These are phyloP conservation scores for Drosophila ananassae DNA, from an alignment of 1,140 invertebrate genomes.

Conservation along the genomic window DNA sequence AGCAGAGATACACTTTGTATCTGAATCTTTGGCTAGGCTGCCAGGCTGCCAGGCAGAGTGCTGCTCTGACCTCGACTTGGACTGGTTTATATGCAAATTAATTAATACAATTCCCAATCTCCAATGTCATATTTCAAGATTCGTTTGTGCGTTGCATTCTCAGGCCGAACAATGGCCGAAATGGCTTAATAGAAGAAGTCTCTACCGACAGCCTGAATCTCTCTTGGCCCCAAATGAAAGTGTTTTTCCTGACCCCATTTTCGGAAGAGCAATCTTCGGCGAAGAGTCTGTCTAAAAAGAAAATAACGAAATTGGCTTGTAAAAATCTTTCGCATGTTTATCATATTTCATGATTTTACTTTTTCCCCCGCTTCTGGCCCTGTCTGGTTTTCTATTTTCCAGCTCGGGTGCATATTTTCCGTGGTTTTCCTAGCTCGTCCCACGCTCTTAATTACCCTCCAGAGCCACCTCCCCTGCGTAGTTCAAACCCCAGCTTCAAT, in stretches of 20 bases:
- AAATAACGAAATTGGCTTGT: slow-evolving; percentile 38
- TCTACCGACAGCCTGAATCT: slow-evolving; percentile 11
- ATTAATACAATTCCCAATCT: slow-evolving; percentile 45
- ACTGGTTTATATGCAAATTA: slow-evolving; percentile 55
- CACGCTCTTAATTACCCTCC: slow-evolving; percentile 49
- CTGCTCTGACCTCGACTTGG: slow-evolving; percentile 29
- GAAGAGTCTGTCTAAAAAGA: slow-evolving; percentile 4
- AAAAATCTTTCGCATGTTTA: slow-evolving; percentile 59
- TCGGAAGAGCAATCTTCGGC: slow-evolving; percentile 19
- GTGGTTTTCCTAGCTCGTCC: slow-evolving; percentile 43
- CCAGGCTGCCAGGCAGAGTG: background rate
- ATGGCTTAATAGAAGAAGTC: slow-evolving; percentile 44
- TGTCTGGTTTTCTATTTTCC: slow-evolving; percentile 45
- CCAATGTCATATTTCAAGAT: slow-evolving; percentile 45
- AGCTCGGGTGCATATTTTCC: slow-evolving; percentile 37
- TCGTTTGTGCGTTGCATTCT: slow-evolving; percentile 43
- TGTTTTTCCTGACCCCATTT: slow-evolving; percentile 53
- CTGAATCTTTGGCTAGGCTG: background rate
- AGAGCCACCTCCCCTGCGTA: slow-evolving; percentile 11
- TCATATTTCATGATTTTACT: slow-evolving; percentile 62
- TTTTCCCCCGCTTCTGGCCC: slow-evolving; percentile 24
- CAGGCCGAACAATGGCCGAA: slow-evolving; percentile 27
- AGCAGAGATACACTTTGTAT: slow-evolving; percentile 14
- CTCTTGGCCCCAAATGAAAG: slow-evolving; percentile 31
- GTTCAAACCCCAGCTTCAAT: slow-evolving; percentile 28